phyloP scores from a whole-genome alignment of 2,797 vertebrate species.

The Rhinophrynus dorsalis region DNA sequence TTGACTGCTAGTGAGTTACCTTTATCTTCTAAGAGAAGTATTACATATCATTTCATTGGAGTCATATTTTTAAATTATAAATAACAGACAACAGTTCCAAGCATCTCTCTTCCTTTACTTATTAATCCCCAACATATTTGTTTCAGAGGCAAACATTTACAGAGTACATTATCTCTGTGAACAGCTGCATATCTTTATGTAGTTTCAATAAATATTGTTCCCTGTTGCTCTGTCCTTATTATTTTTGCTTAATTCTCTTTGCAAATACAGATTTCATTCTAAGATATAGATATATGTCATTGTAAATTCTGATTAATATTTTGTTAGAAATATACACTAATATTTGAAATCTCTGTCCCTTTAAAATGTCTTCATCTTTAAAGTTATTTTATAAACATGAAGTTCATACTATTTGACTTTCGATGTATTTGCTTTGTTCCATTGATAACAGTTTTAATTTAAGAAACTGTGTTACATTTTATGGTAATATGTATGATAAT shows the following conservation, averaged over 20 bases:
- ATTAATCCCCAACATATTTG: constrained; percentile 43
- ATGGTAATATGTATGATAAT: not conserved
- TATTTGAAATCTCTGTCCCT: constrained; percentile 18
- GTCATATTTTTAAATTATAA: no score
- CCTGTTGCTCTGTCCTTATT: constrained; percentile 35
- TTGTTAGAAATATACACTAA: constrained; percentile 19
- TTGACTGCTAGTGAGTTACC: no score
- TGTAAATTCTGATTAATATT: constrained; percentile 35
- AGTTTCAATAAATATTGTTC: constrained; percentile 38
- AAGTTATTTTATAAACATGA: constrained; percentile 10
- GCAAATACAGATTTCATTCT: constrained; percentile 39
- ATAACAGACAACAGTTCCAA: not conserved
- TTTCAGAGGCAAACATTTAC: constrained; percentile 42
- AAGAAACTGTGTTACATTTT: not conserved
- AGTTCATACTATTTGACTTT: not conserved
- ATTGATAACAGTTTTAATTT: constrained; percentile 24
- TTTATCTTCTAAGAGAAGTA: no score
- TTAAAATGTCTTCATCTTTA: constrained; percentile 18
- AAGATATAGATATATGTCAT: constrained; percentile 37
- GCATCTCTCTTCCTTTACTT: constrained; percentile 21
- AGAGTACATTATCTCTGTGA: constrained; percentile 45
- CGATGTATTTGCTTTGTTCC: not conserved
- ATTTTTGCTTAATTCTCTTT: constrained; percentile 39
- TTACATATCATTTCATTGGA: no score
- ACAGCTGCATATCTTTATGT: constrained; percentile 43